Evolutionary conservation across 2,113 vertebrate genomes (phyloP), one percentile per base, ranked within the genome.

Genomic region (Tachysurus vachellii): DNA sequence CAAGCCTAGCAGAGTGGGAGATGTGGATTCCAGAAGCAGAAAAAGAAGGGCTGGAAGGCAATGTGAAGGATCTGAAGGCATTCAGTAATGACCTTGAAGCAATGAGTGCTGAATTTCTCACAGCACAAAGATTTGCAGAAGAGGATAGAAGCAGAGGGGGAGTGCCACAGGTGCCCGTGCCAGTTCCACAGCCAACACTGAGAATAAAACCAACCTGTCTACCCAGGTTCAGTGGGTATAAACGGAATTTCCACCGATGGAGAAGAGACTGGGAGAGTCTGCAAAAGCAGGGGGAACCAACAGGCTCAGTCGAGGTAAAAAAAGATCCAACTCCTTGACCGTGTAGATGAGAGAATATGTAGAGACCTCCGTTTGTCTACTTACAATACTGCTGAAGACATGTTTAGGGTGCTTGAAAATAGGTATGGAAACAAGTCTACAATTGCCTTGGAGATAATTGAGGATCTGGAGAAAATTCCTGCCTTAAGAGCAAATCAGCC

Each of bases 271-370:
- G 73, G 83, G 86, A 26, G 83, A 80, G 56, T 17, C 56, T 57
- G 16, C 56, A 57, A 57, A 57, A 16, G 56, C 56, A 57, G 56
- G 56, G 56, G 54, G 89, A 89, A 31, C 86, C 80, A 11, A 75
- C 86, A 14, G 88, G 83, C 5, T 90, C 88, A 73, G 54, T 21
- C 4, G 89, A 88, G 17, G 89, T 86, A 68, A 1, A 88, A 88
- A 13, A 90, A 90, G 36, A 44, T 88, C 1, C 68, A 88, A 64
- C 87, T 90, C 12, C 36, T 90, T 10, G 83, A 88, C 50, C 82
- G 82, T 47, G 12, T 90, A 12, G 87, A 87, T 5, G 77, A 87
- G 0, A 88, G 2, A 14, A 85, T 84, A 4, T 16, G 0, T 1
- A 82, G 36, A 50, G 80, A 82, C 23, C 59, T 82, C 3, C 21